These are phyloP conservation scores for Sycobia sp. DNA, from an alignment of 1,140 invertebrate genomes.

Conservation along the genomic window DNA sequence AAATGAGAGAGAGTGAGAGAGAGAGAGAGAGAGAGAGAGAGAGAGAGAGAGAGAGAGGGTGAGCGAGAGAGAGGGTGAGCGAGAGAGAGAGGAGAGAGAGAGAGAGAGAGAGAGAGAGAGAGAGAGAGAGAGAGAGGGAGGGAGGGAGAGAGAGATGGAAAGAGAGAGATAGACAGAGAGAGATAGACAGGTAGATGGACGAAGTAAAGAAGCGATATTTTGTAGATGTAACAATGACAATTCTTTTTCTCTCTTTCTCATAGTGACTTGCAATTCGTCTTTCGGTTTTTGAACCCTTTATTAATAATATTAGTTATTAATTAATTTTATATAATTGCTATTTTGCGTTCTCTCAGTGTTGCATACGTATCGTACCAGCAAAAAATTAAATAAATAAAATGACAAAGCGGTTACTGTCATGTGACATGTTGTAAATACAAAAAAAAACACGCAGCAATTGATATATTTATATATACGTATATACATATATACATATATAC, in stretches of 20 bases:
- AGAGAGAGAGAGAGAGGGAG: neutral
- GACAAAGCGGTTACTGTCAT: conserved; percentile 32
- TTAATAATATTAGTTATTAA: conserved; percentile 25
- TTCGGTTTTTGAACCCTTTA: conserved; percentile 22
- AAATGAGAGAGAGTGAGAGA: neutral
- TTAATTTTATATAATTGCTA: conserved; percentile 31
- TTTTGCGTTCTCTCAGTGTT: conserved; percentile 34
- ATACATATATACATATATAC: conserved; percentile 33
- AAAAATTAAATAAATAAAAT: conserved; percentile 24
- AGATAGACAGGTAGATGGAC: neutral
- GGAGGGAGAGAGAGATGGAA: neutral
- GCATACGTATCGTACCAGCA: conserved; percentile 37
- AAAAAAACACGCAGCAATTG: conserved; percentile 34
- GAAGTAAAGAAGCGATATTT: neutral
- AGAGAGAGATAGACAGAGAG: neutral
- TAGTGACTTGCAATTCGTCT: conserved; percentile 27
- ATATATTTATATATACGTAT: conserved; percentile 30
- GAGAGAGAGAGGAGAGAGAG: neutral
- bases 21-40: neutral
- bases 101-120: neutral
- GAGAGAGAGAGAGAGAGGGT: neutral
- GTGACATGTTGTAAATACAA: conserved; percentile 47
- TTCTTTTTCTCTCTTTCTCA: conserved; percentile 14
- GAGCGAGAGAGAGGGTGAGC: no score
- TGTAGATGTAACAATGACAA: no score